These are phyloP conservation scores for Pharmacophagus antenor DNA, from an alignment of 2,888 invertebrate genomes.

Conservation along the genomic window DNA sequence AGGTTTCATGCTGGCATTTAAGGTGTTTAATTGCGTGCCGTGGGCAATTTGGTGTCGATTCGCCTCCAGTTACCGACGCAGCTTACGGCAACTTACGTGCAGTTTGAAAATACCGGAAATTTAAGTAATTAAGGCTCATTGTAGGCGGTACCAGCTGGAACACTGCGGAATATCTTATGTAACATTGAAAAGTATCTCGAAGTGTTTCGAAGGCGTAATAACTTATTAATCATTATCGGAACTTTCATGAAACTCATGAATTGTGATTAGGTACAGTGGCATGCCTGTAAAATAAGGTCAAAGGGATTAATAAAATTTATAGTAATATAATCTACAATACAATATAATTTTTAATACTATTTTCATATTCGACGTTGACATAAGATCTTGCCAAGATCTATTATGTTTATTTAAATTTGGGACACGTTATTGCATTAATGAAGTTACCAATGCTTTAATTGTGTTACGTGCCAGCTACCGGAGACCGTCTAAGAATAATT, in stretches of 20 bases:
- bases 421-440: too few relatives aligned
- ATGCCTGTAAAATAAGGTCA: too few relatives aligned
- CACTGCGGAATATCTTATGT: conserved; percentile 15
- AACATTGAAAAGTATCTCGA: conserved; percentile 11
- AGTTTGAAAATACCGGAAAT: conserved; percentile 28
- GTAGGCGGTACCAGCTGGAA: conserved; percentile 20
- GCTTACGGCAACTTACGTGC: conserved; percentile 23
- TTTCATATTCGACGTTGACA: too few relatives aligned
- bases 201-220: not conserved
- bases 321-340: too few relatives aligned
- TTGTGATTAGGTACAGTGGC: not conserved
- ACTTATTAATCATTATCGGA: not conserved
- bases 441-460: too few relatives aligned
- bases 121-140: conserved; percentile 27
- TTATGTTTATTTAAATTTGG: too few relatives aligned
- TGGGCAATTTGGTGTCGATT: conserved; percentile 26
- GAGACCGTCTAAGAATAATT: too few relatives aligned
- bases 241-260: not conserved
- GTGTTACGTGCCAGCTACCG: too few relatives aligned
- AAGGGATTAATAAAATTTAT: too few relatives aligned
- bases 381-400: too few relatives aligned
- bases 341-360: too few relatives aligned
- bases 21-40: conserved; percentile 30
- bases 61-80: conserved; percentile 24
- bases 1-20: conserved; percentile 28